A percentile compares a stretch with the other conserved stretches of the same genome.
Conservation (phyloP, 2,113 vertebrate species). For the Astur gentilis region DNA sequence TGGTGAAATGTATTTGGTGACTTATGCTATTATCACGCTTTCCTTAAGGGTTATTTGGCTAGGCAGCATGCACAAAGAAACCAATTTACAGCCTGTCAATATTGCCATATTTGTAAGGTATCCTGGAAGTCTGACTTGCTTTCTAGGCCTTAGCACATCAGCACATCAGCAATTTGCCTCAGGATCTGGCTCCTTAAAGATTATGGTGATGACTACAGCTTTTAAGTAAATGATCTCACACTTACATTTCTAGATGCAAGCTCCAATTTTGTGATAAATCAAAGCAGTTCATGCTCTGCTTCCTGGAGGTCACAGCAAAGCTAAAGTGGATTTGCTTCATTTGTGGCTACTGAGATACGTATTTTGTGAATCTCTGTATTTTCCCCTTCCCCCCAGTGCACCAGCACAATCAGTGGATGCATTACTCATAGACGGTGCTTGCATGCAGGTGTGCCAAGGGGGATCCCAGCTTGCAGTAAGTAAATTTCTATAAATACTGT, state of each 20-base stretch:
- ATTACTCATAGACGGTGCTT: not conserved
- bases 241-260: constrained; percentile 66
- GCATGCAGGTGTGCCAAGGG: not conserved
- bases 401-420: not conserved
- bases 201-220: constrained; percentile 51
- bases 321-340: constrained; percentile 62
- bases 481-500: not conserved
- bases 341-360: constrained; percentile 32
- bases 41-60: constrained; percentile 18
- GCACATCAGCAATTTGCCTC: constrained; percentile 40
- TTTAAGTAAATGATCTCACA: constrained; percentile 58
- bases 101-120: constrained; percentile 13
- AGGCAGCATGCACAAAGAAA: constrained; percentile 16
- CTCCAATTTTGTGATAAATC: constrained; percentile 63
- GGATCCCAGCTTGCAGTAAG: not conserved
- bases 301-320: constrained; percentile 60
- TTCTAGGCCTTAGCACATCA: constrained; percentile 20
- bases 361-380: constrained; percentile 32
- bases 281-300: constrained; percentile 59
- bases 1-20: constrained; percentile 18
- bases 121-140: not conserved
- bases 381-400: not conserved
- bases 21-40: not conserved
- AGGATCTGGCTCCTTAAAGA: constrained; percentile 57
- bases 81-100: constrained; percentile 16